Evolutionary conservation across 2,797 vertebrate genomes (phyloP), one percentile per base, ranked within the genome.

Genomic region (Decapterus maruadsi): DNA sequence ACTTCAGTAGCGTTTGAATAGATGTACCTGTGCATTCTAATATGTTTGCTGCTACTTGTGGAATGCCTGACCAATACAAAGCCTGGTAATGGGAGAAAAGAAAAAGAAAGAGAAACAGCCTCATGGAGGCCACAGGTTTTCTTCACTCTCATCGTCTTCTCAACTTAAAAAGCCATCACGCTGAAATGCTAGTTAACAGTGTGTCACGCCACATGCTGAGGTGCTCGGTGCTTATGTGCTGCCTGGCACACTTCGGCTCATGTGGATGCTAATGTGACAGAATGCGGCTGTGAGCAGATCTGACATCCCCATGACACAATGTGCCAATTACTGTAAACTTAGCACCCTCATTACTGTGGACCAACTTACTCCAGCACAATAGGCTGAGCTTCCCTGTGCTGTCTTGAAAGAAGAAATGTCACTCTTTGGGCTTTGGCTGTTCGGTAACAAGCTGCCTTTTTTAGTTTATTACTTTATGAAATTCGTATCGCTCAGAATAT

Each of bases 311-410:
- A 9, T 55, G 46, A 59, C 58, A 70, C 42, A 54, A 58, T 0
- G 1, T 65, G 58, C 67, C 82, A 78, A 75, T 75, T 75, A 72
- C 34, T 54, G 75, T 75, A 51, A 62, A 81, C 81, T 54, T 66
- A 84, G 42, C 50, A 55, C 34, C 40, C 62, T 69, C 46, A 31
- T 78, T 78, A 72, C 43, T 7, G 2, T n/a, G 58, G 51, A 59
- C 42, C 42, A 57, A 31, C 46, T 72, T 50, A 9, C 64, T 70
- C 4, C 12, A 42, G n/a, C 11, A 0, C 9, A 19, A 17, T 5
- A 48, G 31, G 64, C 29, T 62, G 43, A 84, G 31, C 13, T 14
- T 43, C 53, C 59, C 9, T 51, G 2, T 31, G 58, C 19, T 50
- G 51, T 40, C 43, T 53, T 61, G 9, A 56, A 75, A 63, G n/a